Percentiles rank a stretch among this genome's conserved stretches.
phyloP scores from a whole-genome alignment of 2,888 invertebrate genomes.

The Chymomyza caudatula region DNA sequence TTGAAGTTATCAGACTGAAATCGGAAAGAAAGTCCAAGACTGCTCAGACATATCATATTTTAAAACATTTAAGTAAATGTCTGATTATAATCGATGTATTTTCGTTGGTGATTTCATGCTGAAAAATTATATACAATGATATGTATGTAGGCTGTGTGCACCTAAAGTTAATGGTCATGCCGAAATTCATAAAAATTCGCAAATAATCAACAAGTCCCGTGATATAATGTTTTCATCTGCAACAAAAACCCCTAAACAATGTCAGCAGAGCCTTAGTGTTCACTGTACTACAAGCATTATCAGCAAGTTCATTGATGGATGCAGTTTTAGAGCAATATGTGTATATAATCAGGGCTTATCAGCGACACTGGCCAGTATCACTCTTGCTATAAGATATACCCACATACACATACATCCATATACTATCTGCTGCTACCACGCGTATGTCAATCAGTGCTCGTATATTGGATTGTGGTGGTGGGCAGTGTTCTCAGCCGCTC shows the following conservation, averaged over 20 bases:
- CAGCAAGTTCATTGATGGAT: too few species aligned
- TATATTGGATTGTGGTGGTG: conserved; percentile 8
- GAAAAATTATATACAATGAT: too few species aligned
- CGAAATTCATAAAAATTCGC: background rate
- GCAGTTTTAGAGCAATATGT: too few species aligned
- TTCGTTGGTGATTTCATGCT: too few species aligned
- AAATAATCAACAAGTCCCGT: background rate
- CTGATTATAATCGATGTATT: too few species aligned
- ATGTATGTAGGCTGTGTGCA: background rate
- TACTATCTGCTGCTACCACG: background rate
- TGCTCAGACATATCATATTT: background rate
- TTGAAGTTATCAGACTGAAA: background rate
- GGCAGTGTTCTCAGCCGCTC: background rate
- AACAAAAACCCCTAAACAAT: background rate
- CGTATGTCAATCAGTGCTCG: conserved; percentile 49
- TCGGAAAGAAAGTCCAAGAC: background rate
- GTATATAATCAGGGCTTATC: background rate
- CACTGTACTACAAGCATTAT: too few species aligned
- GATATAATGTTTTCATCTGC: background rate
- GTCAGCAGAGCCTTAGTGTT: too few species aligned
- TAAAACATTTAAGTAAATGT: background rate
- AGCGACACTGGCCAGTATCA: background rate
- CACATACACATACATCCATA: too few species aligned
- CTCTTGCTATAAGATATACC: too few species aligned
- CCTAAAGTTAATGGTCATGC: background rate